Conservation (phyloP, 1,140 invertebrate species). For the Harpegnathos saltator region DNA sequence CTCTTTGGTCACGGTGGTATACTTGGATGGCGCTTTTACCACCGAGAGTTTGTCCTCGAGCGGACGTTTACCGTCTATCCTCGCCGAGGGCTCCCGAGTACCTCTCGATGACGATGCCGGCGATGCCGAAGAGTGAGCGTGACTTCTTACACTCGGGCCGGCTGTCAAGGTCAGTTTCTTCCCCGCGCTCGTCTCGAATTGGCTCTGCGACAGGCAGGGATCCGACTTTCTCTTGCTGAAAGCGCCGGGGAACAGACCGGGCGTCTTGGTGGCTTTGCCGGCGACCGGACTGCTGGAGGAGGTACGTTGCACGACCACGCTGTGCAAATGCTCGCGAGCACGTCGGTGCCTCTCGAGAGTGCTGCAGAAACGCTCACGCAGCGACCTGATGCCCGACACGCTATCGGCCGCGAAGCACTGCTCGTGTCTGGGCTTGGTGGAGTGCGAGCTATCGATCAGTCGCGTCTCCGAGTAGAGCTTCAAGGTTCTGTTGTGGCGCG, state of each 20-base stretch:
- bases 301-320: slow-evolving; percentile 47
- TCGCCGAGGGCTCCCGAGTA: background rate
- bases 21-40: slow-evolving; percentile 4
- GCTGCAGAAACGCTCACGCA: slow-evolving; percentile 87
- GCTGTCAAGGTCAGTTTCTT: background rate
- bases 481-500: slow-evolving; percentile 90
- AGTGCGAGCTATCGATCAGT: slow-evolving; percentile 56
- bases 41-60: slow-evolving; percentile 5
- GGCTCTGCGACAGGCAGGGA: slow-evolving; percentile 64
- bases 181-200: background rate
- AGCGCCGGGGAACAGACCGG: slow-evolving; percentile 25
- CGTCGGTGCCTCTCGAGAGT: slow-evolving; percentile 86
- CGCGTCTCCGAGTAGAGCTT: slow-evolving; percentile 86
- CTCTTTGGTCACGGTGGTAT: background rate
- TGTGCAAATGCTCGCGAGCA: slow-evolving; percentile 82
- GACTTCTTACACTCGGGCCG: slow-evolving; percentile 1
- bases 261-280: slow-evolving; percentile 21
- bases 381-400: slow-evolving; percentile 86
- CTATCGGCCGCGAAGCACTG: slow-evolving; percentile 86
- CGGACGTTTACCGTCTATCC: background rate
- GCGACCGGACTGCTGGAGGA: slow-evolving; percentile 28
- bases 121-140: background rate
- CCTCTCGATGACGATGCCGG: background rate
- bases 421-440: slow-evolving; percentile 84
- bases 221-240: slow-evolving; percentile 74